A percentile compares a stretch with the other conserved stretches of the same genome.
phyloP scores from a whole-genome alignment of 2,797 vertebrate species.

The Craterocephalus amniculus region DNA sequence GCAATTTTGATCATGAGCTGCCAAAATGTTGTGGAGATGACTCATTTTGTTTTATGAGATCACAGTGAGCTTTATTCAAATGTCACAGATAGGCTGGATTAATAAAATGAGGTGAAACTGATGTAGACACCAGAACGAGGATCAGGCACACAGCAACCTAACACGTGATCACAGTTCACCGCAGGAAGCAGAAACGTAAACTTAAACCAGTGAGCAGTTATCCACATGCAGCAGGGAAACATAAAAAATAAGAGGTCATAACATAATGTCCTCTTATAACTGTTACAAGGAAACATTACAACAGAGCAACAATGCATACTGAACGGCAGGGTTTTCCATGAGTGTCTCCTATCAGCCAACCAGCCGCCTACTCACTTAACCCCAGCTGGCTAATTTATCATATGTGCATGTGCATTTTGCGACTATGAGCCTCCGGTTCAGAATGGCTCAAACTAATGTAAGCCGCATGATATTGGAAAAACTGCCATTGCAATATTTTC shows the following conservation, averaged over 20 bases:
- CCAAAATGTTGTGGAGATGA: conserved; percentile 38
- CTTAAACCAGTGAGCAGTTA: background rate
- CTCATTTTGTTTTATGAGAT: conserved; percentile 31
- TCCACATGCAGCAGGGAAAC: background rate
- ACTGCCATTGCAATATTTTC: too few species aligned
- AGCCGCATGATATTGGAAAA: background rate
- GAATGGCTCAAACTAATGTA: background rate
- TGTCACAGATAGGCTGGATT: conserved; percentile 19
- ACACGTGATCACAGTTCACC: too few species aligned
- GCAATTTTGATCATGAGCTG: conserved; percentile 30
- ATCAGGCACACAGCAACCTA: background rate
- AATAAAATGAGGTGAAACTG: conserved; percentile 10
- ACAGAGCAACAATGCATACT: background rate
- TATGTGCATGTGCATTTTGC: background rate
- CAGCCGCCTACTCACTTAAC: background rate
- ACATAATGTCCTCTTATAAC: background rate
- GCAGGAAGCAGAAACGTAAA: background rate
- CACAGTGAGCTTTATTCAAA: conserved; percentile 21
- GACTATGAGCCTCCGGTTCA: background rate
- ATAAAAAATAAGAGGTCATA: background rate
- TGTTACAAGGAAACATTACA: background rate
- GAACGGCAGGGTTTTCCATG: background rate
- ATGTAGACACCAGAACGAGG: conserved; percentile 8
- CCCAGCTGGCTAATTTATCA: conserved; percentile 13
- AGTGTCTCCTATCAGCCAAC: background rate